Percentiles rank a stretch among this genome's conserved stretches.
These are phyloP conservation scores for Phocoena phocoena DNA, from an alignment of 2,113 vertebrate genomes.

Conservation along the genomic window DNA sequence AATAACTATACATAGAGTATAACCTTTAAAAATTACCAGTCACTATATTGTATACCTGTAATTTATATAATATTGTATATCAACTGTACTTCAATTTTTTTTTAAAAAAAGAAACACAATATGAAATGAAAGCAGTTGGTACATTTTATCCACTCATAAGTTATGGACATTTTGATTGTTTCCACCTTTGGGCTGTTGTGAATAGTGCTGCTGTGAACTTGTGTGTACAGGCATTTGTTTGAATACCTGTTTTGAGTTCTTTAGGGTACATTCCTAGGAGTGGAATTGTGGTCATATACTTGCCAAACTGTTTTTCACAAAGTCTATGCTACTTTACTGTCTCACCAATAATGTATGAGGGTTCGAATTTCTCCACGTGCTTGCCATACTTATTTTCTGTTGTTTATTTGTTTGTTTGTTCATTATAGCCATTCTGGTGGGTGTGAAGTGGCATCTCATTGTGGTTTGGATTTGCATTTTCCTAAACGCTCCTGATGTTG, in stretches of 20 bases:
- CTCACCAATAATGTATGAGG: background rate
- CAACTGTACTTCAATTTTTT: background rate
- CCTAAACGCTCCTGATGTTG: background rate
- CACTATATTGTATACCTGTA: background rate
- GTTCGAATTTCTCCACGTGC: background rate
- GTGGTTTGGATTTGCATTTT: conserved; percentile 18
- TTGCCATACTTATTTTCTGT: background rate
- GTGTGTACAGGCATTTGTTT: background rate
- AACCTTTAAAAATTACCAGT: background rate
- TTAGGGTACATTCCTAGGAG: background rate
- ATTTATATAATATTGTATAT: background rate
- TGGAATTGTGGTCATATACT: background rate
- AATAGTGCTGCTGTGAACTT: background rate
- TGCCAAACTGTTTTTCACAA: background rate
- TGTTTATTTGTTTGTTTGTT: background rate
- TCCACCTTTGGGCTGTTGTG: background rate
- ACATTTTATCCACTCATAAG: background rate
- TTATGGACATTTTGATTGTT: background rate
- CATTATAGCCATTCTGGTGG: background rate
- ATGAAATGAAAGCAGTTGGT: background rate
- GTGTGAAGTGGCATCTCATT: background rate
- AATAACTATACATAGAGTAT: background rate
- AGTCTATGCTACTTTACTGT: background rate
- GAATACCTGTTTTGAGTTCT: background rate
- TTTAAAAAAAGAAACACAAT: background rate